Conservation (phyloP, 2,113 vertebrate genomes). For the Ctenodactylus gundi region DNA sequence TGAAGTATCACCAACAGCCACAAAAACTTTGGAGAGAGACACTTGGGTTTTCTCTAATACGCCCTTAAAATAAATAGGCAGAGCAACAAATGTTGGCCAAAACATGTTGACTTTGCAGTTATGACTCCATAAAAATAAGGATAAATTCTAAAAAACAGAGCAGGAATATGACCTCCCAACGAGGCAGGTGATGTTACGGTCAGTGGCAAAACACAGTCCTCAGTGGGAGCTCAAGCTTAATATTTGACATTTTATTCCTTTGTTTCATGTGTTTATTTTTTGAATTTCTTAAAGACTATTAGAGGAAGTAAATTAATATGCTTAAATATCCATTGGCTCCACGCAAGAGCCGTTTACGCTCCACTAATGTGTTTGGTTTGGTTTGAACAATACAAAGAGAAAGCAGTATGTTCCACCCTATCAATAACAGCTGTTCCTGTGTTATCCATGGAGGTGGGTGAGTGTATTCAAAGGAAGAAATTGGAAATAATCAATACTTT, state of each 20-base stretch:
- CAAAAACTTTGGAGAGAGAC: not conserved
- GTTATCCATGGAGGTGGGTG: not conserved
- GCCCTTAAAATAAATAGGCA: slow-evolving; percentile 68
- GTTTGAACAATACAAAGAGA: slow-evolving; percentile 73
- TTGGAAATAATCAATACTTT: slow-evolving; percentile 29
- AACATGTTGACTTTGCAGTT: slow-evolving; percentile 41
- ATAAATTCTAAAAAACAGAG: slow-evolving; percentile 60
- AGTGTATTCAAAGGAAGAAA: not conserved
- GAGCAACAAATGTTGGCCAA: slow-evolving; percentile 66
- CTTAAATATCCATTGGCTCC: slow-evolving; percentile 75
- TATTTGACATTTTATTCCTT: slow-evolving; percentile 79
- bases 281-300: slow-evolving; percentile 82
- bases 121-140: slow-evolving; percentile 64
- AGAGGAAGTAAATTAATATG: slow-evolving; percentile 82
- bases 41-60: slow-evolving; percentile 49
- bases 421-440: slow-evolving; percentile 24
- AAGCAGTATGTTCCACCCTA: slow-evolving; percentile 73
- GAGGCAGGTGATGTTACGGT: slow-evolving; percentile 81
- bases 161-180: slow-evolving; percentile 74
- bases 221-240: slow-evolving; percentile 81
- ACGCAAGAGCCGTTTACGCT: slow-evolving; percentile 68
- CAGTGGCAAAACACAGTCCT: slow-evolving; percentile 76
- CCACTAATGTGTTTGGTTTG: slow-evolving; percentile 69
- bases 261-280: slow-evolving; percentile 82
- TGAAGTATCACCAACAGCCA: not conserved